Conservation (phyloP, 2,113 vertebrate species). For the Burhinus oedicnemus region DNA sequence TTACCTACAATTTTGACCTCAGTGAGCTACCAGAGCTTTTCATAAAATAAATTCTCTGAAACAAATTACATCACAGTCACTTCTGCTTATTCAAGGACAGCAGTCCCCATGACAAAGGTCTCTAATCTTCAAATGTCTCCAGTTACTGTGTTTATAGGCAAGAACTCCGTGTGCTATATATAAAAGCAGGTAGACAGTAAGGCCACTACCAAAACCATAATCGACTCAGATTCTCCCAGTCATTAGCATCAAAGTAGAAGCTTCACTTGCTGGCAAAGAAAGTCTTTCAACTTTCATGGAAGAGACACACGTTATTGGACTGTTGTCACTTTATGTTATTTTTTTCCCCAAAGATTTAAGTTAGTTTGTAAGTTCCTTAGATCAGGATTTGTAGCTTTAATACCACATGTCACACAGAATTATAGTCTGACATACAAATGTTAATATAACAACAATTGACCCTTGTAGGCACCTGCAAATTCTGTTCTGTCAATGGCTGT, state of each 20-base stretch:
- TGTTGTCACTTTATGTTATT: neutral
- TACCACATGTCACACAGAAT: neutral
- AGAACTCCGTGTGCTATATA: neutral
- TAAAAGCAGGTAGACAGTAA: neutral
- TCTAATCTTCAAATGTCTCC: neutral
- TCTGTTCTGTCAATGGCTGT: neutral
- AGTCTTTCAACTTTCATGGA: neutral
- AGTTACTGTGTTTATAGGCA: neutral
- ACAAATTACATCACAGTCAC: neutral
- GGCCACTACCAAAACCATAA: neutral
- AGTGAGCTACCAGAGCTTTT: neutral
- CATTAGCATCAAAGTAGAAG: neutral
- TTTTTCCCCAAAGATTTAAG: neutral
- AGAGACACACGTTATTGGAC: neutral
- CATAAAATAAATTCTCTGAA: neutral
- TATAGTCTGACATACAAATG: neutral
- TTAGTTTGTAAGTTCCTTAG: neutral
- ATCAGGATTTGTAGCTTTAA: slow-evolving; percentile 11
- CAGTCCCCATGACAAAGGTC: neutral
- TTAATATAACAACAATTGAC: slow-evolving; percentile 16
- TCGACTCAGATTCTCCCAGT: neutral
- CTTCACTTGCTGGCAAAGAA: neutral
- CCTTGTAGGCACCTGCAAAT: neutral
- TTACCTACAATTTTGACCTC: neutral
- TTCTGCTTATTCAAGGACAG: neutral